Percentiles rank a stretch among this genome's conserved stretches.
Conservation (phyloP, 2,797 vertebrate genomes). For the Pelochelys cantorii region DNA sequence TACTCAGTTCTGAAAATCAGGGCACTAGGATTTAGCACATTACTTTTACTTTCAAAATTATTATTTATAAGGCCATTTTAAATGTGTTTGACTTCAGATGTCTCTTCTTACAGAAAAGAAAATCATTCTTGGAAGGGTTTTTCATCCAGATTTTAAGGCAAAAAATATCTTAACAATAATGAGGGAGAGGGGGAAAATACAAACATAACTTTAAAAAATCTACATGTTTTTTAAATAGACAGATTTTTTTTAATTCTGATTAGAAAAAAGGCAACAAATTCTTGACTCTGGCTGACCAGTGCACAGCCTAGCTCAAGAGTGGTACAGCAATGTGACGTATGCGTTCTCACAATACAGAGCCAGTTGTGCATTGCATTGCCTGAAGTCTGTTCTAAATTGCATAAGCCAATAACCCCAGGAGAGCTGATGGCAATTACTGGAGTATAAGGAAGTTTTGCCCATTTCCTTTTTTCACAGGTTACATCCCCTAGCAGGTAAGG, state of each 20-base stretch:
- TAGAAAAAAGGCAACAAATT: not conserved
- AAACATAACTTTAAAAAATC: not conserved
- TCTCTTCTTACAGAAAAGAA: not conserved
- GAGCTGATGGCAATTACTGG: not conserved
- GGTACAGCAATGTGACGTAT: not conserved
- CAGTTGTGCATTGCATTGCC: accelerated
- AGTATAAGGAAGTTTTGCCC: not conserved
- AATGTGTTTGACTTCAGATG: not conserved
- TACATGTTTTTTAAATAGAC: not conserved
- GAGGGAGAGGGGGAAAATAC: not conserved
- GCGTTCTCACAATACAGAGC: not conserved
- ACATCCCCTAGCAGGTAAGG: accelerated
- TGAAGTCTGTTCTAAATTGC: not conserved
- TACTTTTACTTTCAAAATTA: not conserved
- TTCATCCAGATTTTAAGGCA: not conserved
- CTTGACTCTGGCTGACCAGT: not conserved
- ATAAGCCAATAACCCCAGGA: not conserved
- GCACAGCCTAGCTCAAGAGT: not conserved
- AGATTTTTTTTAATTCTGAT: too few species aligned
- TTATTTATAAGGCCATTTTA: not conserved
- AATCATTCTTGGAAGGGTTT: not conserved
- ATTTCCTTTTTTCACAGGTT: not conserved
- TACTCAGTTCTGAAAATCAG: not conserved
- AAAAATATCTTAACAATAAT: not conserved
- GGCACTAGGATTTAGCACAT: not conserved